Evolutionary conservation across 2,113 vertebrate genomes (phyloP).

Genomic region (Scophthalmus maximus): DNA sequence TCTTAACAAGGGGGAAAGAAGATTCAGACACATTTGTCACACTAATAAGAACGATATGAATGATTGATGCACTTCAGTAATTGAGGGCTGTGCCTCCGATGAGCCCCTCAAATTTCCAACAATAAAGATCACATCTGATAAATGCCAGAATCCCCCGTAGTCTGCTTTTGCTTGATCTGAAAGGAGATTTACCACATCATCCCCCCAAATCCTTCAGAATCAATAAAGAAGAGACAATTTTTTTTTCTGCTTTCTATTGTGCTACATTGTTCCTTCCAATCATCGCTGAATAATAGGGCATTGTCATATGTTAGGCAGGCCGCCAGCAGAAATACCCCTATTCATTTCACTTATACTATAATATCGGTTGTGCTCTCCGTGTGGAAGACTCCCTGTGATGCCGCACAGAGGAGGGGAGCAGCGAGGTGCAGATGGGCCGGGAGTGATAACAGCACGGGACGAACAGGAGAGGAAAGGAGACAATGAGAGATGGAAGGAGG

Average conservation of each 20-base stretch:
- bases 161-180: conserved; percentile 55
- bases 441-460: conserved; percentile 69
- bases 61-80: conserved; percentile 66
- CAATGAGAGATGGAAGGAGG: conserved; percentile 61
- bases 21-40: conserved; percentile 66
- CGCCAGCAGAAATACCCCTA: conserved; percentile 32
- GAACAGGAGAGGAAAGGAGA: conserved; percentile 68
- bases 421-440: conserved; percentile 71
- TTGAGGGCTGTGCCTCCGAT: conserved; percentile 48
- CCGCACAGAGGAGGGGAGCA: conserved; percentile 34
- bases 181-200: conserved; percentile 31
- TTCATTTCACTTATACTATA: conserved; percentile 61
- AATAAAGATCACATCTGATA: conserved; percentile 47
- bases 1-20: conserved; percentile 28
- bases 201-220: conserved; percentile 43
- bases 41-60: conserved; percentile 70
- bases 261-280: conserved; percentile 25
- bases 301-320: conserved; percentile 27
- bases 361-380: conserved; percentile 53
- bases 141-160: not conserved
- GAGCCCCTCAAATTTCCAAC: conserved; percentile 45
- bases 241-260: conserved; percentile 10
- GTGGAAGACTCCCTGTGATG: conserved; percentile 43
- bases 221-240: conserved; percentile 13
- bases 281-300: conserved; percentile 41